Evolutionary conservation across 2,797 vertebrate genomes (phyloP).

Genomic region (Mormyrus proboscirostris): DNA sequence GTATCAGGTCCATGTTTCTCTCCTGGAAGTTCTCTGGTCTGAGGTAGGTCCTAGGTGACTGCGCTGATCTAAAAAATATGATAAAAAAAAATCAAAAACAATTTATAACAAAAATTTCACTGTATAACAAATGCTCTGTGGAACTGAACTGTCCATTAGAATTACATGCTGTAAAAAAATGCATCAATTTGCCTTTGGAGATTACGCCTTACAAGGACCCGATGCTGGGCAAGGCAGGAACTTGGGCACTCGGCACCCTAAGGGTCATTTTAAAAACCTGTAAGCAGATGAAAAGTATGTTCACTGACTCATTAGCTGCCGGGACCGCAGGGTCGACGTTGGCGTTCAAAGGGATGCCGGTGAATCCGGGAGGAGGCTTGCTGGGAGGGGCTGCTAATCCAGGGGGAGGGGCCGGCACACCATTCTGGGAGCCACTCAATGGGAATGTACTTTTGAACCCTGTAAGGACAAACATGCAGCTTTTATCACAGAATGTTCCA

Average conservation of each 20-base stretch:
- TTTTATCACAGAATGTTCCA: not conserved
- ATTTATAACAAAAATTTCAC: not conserved
- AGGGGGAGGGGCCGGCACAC: constrained; percentile 64
- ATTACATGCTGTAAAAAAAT: not conserved
- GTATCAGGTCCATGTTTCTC: constrained; percentile 87
- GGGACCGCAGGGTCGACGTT: constrained; percentile 61
- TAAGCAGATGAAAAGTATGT: not conserved
- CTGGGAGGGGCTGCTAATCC: constrained; percentile 68
- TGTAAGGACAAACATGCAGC: constrained; percentile 31
- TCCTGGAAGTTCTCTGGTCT: constrained; percentile 87
- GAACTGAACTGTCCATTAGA: not conserved
- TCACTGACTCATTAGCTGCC: constrained; percentile 70
- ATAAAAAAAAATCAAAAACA: not conserved
- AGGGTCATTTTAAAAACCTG: not conserved
- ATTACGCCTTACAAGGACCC: not conserved
- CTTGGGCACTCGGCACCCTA: not conserved
- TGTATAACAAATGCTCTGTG: not conserved
- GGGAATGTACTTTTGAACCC: constrained; percentile 86
- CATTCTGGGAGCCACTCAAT: constrained; percentile 52
- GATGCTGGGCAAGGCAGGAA: not conserved
- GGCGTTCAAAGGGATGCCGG: constrained; percentile 72
- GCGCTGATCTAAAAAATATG: constrained; percentile 49
- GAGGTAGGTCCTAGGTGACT: constrained; percentile 63
- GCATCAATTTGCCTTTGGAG: not conserved
- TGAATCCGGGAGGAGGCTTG: constrained; percentile 92